Base-by-base conservation (phyloP, 2,888 invertebrate species). In the Horisme vitalbata region DNA sequence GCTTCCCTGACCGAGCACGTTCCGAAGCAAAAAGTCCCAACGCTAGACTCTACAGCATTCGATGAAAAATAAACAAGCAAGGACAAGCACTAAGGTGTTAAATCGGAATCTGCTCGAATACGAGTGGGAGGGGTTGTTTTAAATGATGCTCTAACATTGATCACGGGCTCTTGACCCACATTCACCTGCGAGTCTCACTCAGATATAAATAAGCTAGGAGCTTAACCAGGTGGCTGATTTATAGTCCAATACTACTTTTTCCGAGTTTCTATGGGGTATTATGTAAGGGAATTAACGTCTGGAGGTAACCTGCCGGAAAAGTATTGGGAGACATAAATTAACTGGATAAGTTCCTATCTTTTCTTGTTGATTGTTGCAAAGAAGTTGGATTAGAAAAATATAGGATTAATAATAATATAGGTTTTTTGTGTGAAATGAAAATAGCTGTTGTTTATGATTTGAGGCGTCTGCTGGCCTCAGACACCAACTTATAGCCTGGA, bases 61-160 rank as follows among this genome's bases (percentile, higher is more conserved):
- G 51, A 44, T 47, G 18, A 28, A 52, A 52, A 52, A 52, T 50
- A 41, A 50, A 50, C 41, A 41, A 27, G 18, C 9, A 27, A 30
- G 24, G 5, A 37, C 27, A 24, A 33, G 28, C 32, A 36, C 32
- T 11, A 37, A 44, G 41, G 52, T 49, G 46, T 41, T 45, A 49
- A 49, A 53, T 37, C 46, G 53, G 43, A 34, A 41, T 44, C 35
- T 30, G 26, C 35, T 46, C 10, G 32, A 32, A 21, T 27, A 26
- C 24, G 37, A 31, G 30, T 18, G 44, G 27, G 24, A 10, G 31
- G 8, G 31, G 34, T 47, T 41, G 45, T 41, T 54, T 47, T 51
- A 54, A 51, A 51, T 43, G 54, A 55, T 54, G 47, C 43, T 48
- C 34, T 33, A 33, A 33, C 47, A 51, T 55, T 55, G 54, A 55